phyloP scores from a whole-genome alignment of 2,797 vertebrate species.

The Peromyscus melanophrys region DNA sequence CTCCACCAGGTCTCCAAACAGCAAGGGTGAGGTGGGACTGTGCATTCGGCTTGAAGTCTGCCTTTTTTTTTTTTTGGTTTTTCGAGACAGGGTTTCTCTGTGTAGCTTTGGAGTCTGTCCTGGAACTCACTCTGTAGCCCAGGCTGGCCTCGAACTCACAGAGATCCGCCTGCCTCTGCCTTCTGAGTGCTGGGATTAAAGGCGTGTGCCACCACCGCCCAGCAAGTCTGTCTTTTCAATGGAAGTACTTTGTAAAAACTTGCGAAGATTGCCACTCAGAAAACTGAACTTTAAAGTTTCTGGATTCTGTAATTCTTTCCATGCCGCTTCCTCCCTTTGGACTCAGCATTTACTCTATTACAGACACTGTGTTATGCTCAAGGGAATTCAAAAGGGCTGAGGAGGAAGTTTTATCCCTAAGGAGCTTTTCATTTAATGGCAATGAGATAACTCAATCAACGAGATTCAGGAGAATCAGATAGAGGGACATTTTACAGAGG shows the following conservation, averaged over 20 bases:
- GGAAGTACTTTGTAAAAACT: not conserved
- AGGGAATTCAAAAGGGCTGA: not conserved
- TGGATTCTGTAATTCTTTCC: not conserved
- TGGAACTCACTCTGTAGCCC: too few species aligned
- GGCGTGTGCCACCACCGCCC: too few species aligned
- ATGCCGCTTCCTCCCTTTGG: not conserved
- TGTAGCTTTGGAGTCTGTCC: too few species aligned
- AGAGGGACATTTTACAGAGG: not conserved
- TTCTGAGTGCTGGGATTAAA: too few species aligned
- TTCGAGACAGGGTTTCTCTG: too few species aligned
- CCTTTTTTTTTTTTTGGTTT: too few species aligned
- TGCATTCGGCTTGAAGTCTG: accelerated
- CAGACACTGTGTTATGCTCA: not conserved
- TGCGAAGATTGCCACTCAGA: not conserved
- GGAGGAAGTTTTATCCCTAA: not conserved
- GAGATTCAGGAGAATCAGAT: too few species aligned
- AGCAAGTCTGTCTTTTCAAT: too few species aligned
- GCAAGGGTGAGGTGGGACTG: too few species aligned
- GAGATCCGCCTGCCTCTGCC: too few species aligned
- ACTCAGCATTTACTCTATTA: not conserved
- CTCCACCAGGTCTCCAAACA: not conserved
- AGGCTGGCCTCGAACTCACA: too few species aligned
- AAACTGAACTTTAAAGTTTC: not conserved
- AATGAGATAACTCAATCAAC: not conserved
- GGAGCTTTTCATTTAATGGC: not conserved